Evolutionary conservation across 1,140 invertebrate species (phyloP).

Genomic region (Sycobia sp.): DNA sequence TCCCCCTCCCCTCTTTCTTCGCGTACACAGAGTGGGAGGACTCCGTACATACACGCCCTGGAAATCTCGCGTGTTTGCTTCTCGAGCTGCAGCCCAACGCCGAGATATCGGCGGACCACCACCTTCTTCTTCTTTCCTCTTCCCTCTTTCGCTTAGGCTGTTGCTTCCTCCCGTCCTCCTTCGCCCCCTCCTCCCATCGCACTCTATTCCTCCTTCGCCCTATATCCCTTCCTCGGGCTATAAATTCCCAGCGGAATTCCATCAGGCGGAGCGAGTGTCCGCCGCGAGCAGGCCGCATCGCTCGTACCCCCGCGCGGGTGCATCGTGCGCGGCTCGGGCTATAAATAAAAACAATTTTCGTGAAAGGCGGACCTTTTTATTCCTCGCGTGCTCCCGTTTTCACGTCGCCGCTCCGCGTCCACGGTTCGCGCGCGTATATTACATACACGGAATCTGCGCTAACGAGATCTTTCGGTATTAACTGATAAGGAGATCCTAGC

Average conservation of each 20-base stretch:
- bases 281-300: background rate
- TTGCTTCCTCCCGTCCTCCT: too few species aligned
- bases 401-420: background rate
- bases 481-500: too few species aligned
- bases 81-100: background rate
- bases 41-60: background rate
- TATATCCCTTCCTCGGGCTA: background rate
- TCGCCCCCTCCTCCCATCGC: too few species aligned
- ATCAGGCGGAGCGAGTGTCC: conserved; percentile 4
- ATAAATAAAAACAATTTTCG: conserved; percentile 33
- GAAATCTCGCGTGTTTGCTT: conserved; percentile 16
- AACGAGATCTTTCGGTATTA: too few species aligned
- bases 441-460: too few species aligned
- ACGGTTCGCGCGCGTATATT: too few species aligned
- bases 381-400: too few species aligned
- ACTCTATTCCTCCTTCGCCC: background rate
- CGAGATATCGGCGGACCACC: conserved; percentile 5
- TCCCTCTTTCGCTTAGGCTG: too few species aligned
- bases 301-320: too few species aligned
- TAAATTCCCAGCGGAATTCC: conserved; percentile 29
- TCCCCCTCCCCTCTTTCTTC: background rate
- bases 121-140: background rate
- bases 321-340: too few species aligned
- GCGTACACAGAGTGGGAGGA: background rate
- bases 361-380: conserved; percentile 1